Evolutionary conservation across 2,113 vertebrate species (phyloP), one percentile per base, ranked within the genome.

Genomic region (Sylvilagus bachmani): DNA sequence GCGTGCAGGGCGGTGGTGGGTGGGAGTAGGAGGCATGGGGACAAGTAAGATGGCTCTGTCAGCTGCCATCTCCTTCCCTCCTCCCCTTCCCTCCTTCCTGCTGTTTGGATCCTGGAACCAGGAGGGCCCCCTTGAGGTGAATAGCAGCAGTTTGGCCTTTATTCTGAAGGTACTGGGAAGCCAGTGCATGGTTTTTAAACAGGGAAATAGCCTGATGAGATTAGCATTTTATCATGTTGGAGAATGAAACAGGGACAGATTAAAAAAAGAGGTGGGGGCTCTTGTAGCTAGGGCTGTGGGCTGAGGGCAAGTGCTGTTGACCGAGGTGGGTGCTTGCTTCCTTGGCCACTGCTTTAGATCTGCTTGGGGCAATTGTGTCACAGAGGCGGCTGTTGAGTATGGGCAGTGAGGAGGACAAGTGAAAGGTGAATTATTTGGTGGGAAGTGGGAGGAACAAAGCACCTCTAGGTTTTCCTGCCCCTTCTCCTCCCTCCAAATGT

Each of bases 171-270:
- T 74, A 53, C 53, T 17, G n/a, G 74, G 36, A 51, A 86, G 3
- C 33, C 86, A 79, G 38, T 3, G 73, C 80, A 83, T 69, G 89
- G 33, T 53, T 69, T 80, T 90, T 73, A 73, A 87, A 49, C 38
- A 51, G n/a, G 38, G 16, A 61, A 87, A 78, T 24, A 85, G 29
- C 49, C 19, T 71, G 14, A 21, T 44, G 29, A 73, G 81, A 78
- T 86, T 51, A 49, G 78, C 74, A 81, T 73, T 97, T 89, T 38
- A 55, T 77, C 70, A 49, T 80, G 64, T 87, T 61, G 29, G 70
- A 96, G 73, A 83, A 21, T 75, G 22, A 62, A 91, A 29, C 25
- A 25, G 80, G 22, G 10, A 14, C 71, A 38, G 77, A 73, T 62
- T 49, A 2, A 61, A 91, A 61, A 71, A 2, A 25, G 49, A 77